Evolutionary conservation across 2,888 invertebrate species (phyloP).

Genomic region (Stenurella melanura): DNA sequence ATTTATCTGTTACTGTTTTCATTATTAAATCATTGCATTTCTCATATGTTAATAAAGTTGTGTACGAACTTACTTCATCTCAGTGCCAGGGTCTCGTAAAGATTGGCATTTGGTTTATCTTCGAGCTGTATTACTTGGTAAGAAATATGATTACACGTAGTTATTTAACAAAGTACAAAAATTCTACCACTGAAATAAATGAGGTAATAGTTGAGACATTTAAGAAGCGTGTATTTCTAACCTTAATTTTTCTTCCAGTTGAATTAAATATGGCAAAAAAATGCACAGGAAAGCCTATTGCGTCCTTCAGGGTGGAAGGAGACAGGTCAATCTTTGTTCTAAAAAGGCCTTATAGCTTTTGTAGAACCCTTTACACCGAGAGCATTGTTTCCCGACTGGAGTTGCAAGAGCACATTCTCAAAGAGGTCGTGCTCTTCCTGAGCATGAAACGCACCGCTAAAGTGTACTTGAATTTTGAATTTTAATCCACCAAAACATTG

Average conservation of each 20-base stretch:
- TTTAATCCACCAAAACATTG: slow-evolving; percentile 56
- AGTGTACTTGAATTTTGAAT: slow-evolving; percentile 58
- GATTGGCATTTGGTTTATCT: too few species aligned
- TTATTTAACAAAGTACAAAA: not conserved
- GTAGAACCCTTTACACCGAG: slow-evolving; percentile 48
- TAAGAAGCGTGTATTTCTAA: slow-evolving; percentile 2
- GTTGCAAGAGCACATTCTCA: slow-evolving; percentile 40
- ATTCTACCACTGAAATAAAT: not conserved
- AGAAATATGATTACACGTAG: not conserved
- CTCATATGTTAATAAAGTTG: too few species aligned
- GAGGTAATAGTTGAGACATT: not conserved
- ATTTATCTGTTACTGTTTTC: too few species aligned
- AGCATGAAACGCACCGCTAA: slow-evolving; percentile 52
- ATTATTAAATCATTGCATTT: too few species aligned
- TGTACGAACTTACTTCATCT: too few species aligned
- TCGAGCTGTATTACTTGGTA: too few species aligned
- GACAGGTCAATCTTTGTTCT: slow-evolving; percentile 44
- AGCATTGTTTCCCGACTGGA: slow-evolving; percentile 51
- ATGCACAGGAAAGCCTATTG: slow-evolving; percentile 25
- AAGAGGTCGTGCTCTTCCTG: slow-evolving; percentile 50
- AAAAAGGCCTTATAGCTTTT: slow-evolving; percentile 33
- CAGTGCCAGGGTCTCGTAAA: too few species aligned
- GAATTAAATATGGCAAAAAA: slow-evolving; percentile 27
- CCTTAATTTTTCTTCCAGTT: slow-evolving; percentile 28
- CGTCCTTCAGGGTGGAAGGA: slow-evolving; percentile 24